phyloP scores from a whole-genome alignment of 2,888 invertebrate genomes.

The Volucella zonaria region DNA sequence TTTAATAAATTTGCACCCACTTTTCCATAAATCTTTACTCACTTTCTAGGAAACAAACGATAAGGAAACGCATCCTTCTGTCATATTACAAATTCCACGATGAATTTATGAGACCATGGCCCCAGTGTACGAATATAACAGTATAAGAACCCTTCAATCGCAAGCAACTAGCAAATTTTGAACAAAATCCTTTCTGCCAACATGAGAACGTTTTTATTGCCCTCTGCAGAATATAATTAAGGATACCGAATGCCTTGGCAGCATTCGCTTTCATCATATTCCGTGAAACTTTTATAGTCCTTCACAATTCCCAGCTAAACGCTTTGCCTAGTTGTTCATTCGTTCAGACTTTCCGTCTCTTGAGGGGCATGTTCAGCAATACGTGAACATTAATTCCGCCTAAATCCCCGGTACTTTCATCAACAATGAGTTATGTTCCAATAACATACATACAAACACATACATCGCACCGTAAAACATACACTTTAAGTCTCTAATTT shows the following conservation, averaged over 20 bases:
- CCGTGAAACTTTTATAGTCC: slow-evolving; percentile 34
- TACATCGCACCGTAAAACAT: slow-evolving; percentile 21
- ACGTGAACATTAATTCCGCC: slow-evolving; percentile 50
- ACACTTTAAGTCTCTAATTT: slow-evolving; percentile 54
- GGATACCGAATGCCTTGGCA: slow-evolving; percentile 23
- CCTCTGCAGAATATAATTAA: slow-evolving; percentile 35
- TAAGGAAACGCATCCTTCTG: neutral
- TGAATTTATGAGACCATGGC: slow-evolving; percentile 7
- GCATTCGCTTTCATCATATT: neutral
- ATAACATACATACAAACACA: slow-evolving; percentile 15
- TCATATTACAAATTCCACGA: slow-evolving; percentile 14
- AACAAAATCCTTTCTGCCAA: slow-evolving; percentile 25
- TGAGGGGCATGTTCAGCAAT: slow-evolving; percentile 17
- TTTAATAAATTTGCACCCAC: slow-evolving; percentile 22
- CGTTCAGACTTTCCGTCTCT: neutral
- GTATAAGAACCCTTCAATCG: slow-evolving; percentile 7
- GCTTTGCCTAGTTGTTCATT: neutral
- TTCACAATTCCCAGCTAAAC: neutral
- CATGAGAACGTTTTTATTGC: slow-evolving; percentile 41
- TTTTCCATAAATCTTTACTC: slow-evolving; percentile 13
- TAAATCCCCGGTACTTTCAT: slow-evolving; percentile 36
- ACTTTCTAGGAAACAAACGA: neutral
- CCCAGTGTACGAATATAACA: neutral
- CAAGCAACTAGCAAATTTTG: slow-evolving; percentile 5
- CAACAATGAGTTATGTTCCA: slow-evolving; percentile 57